Base-by-base conservation (phyloP, 2,888 invertebrate species). In the Stenchaetothrips biformis region DNA sequence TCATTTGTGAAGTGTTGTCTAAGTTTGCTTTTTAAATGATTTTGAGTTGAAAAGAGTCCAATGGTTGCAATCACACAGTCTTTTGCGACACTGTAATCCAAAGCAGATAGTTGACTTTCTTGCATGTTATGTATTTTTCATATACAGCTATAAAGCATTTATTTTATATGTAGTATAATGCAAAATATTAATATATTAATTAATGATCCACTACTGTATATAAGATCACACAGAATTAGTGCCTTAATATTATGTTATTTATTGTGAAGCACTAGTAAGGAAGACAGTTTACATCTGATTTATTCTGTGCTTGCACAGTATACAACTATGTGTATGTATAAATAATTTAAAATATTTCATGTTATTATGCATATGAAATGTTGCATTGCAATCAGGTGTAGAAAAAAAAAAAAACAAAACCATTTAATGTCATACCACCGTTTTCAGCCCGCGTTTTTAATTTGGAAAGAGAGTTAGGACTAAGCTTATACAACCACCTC, bases 111-210 rank as follows among this genome's bases (percentile, higher is more conserved):
- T 74, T 74, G 67, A 25, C 25, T 74, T 74, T 25, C 25, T 74
- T 21, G n/a, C 67, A 11, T 21, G 67, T 74, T 74, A 74, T 25
- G 67, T 11, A 21, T 74, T 53, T 74, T 74, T 74, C 67, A 25
- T 21, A 74, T 25, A 74, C 67, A 25, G 11, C 67, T 74, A 25
- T 21, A 25, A 74, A 74, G 67, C 67, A 74, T 74, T 74, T 74
- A 74, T 74, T 74, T 59, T 59, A 59, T 59, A 16, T 59, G 67
- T 74, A 74, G 7, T 25, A 74, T 74, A 74, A 25, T 74, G 4
- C 25, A 25, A 74, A 21, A 74, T 74, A 74, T 74, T 74, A 74
- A 74, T 74, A 74, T 74, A 74, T 74, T 67, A 21, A 74, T 74
- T 67, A 21, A 21, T 74, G 67, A 74, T 74, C 25, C 67, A 74